Base-by-base conservation (phyloP, 2,797 vertebrate genomes). In the Orientallactaga sibirica region DNA sequence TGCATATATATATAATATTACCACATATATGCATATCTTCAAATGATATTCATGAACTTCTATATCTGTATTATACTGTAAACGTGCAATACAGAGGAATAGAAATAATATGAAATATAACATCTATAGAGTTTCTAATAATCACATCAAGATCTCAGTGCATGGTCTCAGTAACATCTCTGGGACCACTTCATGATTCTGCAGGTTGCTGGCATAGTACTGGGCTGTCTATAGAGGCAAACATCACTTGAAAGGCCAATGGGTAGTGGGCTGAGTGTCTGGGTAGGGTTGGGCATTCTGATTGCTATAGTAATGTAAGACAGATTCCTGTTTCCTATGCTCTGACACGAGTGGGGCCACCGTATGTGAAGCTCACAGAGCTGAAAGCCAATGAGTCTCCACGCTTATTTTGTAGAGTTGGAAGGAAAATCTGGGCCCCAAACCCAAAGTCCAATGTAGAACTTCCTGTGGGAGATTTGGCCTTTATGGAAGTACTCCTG, bases 111-210 rank as follows among this genome's bases (percentile, higher is more conserved):
- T 92, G 4, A 79, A 24, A 77, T 33, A 41, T 5, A 73, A 90
- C 76, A 84, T 62, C 20, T 4, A 87, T 4, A 70, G 10, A 48
- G 5, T 76, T 83, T 86, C 29, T 73, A 80, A 88, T 52, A 41
- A 75, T 88, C 86, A 92, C 33, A 88, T 55, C 62, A 92, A 43
- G 19, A 71, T 67, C 14, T 84, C 76, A 78, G 18, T 48, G 7
- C 0, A 29, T 9, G 76, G 22, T 82, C 20, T 67, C 62, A 2
- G 14, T 18, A 68, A 7, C 6, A 0, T 70, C 52, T 86, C 64
- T 89, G 66, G 55, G 66, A 87, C 2, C 1, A 84, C 5, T 41
- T 5, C 1, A 48, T 66, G 2, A 70, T n/a, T n/a, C 41, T 68
- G 41, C 6, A 82, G 16, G 52, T 2, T 52, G 80, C 68, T 37